Conservation (phyloP, 2,113 vertebrate species). For the Phylloscopus trochiloides region DNA sequence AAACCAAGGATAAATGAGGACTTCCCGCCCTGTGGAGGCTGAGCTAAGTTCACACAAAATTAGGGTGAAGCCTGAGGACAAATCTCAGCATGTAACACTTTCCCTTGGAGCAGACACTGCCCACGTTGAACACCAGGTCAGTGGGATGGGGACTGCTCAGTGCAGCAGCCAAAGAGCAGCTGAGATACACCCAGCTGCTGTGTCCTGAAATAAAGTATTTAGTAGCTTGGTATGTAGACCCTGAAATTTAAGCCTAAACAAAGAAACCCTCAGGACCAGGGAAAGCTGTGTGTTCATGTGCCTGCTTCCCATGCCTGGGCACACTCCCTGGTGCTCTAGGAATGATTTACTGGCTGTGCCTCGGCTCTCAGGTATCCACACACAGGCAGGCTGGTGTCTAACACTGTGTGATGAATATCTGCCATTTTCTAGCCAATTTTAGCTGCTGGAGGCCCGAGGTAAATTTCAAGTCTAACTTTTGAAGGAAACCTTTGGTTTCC, state of each 20-base stretch:
- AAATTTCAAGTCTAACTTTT: not conserved
- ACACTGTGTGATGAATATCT: slow-evolving; percentile 31
- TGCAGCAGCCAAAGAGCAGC: not conserved
- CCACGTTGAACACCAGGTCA: not conserved
- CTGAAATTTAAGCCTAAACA: not conserved
- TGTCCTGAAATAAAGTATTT: not conserved
- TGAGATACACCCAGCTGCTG: not conserved
- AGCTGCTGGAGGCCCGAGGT: slow-evolving; percentile 20
- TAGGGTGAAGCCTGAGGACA: not conserved
- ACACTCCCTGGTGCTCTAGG: not conserved
- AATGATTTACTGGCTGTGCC: not conserved
- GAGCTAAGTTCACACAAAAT: not conserved
- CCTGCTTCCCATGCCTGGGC: not conserved
- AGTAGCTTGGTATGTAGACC: not conserved
- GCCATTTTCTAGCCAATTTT: slow-evolving; percentile 16
- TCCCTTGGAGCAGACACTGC: not conserved
- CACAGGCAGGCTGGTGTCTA: not conserved
- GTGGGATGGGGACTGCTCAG: not conserved
- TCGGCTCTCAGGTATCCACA: not conserved
- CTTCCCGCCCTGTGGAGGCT: not conserved
- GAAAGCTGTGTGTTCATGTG: not conserved
- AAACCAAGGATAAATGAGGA: not conserved
- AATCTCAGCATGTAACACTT: not conserved
- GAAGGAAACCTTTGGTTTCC: not conserved
- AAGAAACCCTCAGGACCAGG: not conserved